Evolutionary conservation across 2,113 vertebrate species (phyloP), one percentile per base, ranked within the genome.

Genomic region (Anolis sagrei): DNA sequence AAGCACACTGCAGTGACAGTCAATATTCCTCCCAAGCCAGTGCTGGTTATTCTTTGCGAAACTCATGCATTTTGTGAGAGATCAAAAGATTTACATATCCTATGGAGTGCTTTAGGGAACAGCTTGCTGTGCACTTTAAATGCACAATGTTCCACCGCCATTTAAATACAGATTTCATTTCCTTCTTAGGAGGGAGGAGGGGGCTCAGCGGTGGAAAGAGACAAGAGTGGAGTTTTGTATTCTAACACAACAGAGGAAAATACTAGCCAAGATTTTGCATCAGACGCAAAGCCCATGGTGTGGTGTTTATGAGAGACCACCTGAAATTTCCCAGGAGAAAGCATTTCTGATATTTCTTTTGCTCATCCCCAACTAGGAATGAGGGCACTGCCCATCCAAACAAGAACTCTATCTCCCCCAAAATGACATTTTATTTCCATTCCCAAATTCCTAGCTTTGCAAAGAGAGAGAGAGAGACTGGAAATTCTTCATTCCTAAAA

Each of bases 41-140:
- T 87, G 93, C 89, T 96, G 94, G 93, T 95, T 96, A 96, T 96
- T 96, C 96, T 96, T 95, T 94, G 95, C 88, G 92, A 94, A 94
- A 95, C 94, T 96, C 91, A 94, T 95, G 94, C 95, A 92, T 97
- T 96, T 95, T 95, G 93, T 93, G 96, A 92, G 94, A 96, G 95
- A 96, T 96, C 95, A 96, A 96, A 96, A 96, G 96, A 96, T 97
- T 96, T 96, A 95, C 95, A 95, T 95, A 96, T 96, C 95, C 95
- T 95, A 96, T 94, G 93, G 95, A 96, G 95, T 95, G 96, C 96
- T 96, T 95, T 93, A 95, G 96, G 96, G 96, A 94, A 95, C 93
- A 92, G 95, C 96, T 96, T 95, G 96, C 95, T 96, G 96, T 95
- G 96, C 92, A 93, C 93, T 95, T 95, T 94, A 96, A 95, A 96